A percentile compares a stretch with the other conserved stretches of the same genome.
Evolutionary conservation across 1,140 invertebrate species (phyloP).

Genomic region (Drosophila parabipectinata): DNA sequence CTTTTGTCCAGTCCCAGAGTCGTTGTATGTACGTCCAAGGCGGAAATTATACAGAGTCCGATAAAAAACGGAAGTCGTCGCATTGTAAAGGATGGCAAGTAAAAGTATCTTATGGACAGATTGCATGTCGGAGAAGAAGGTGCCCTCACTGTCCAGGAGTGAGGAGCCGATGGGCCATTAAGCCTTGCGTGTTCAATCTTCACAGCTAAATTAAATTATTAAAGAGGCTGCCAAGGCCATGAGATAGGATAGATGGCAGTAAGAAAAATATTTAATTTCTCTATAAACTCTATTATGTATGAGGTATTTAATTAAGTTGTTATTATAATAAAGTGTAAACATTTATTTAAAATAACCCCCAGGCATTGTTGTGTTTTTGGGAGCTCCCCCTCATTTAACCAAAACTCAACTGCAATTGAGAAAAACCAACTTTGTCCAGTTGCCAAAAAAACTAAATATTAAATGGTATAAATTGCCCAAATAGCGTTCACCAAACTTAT

Average conservation of each 20-base stretch:
- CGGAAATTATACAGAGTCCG: constrained; percentile 49
- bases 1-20: constrained; percentile 49
- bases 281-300: neutral
- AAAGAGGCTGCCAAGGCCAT: constrained; percentile 39
- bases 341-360: too few relatives aligned
- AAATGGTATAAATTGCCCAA: constrained; percentile 52
- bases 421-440: constrained; percentile 38
- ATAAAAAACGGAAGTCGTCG: constrained; percentile 59
- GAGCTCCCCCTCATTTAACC: too few relatives aligned
- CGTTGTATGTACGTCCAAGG: constrained; percentile 61
- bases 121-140: constrained; percentile 55
- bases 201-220: constrained; percentile 71
- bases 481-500: constrained; percentile 72
- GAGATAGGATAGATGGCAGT: constrained; percentile 1
- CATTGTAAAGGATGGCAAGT: constrained; percentile 58
- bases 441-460: constrained; percentile 50
- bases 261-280: constrained; percentile 5
- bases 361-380: too few relatives aligned
- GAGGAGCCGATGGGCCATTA: constrained; percentile 29
- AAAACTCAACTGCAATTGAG: neutral
- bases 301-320: too few relatives aligned
- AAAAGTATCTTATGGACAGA: constrained; percentile 65
- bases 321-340: too few relatives aligned
- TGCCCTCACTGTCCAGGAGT: constrained; percentile 20
- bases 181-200: constrained; percentile 56